These are phyloP conservation scores for Ormyrus rosae DNA, from an alignment of 2,888 invertebrate species.

Conservation along the genomic window DNA sequence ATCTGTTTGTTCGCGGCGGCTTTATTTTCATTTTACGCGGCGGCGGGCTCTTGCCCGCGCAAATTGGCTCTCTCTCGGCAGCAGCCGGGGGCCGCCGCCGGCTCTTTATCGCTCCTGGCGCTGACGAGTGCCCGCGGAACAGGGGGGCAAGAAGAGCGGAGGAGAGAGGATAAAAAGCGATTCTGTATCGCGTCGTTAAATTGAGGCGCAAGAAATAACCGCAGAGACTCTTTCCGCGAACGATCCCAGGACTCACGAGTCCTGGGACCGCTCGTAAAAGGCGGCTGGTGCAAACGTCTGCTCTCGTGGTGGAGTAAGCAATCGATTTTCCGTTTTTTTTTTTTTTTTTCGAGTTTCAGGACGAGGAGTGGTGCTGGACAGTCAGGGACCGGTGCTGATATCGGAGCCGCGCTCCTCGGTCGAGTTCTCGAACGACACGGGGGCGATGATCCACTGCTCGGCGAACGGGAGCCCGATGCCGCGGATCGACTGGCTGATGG, in stretches of 20 bases:
- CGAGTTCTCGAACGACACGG: constrained; percentile 87
- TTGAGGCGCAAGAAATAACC: constrained; percentile 7
- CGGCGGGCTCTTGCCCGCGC: constrained; percentile 14
- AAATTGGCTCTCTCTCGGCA: constrained; percentile 34
- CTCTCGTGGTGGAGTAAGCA: not conserved
- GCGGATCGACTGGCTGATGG: constrained; percentile 86
- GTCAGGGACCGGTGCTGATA: constrained; percentile 86
- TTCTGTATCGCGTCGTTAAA: constrained; percentile 26
- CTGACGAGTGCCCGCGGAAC: constrained; percentile 26
- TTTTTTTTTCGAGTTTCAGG: constrained; percentile 63
- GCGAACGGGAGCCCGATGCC: constrained; percentile 87
- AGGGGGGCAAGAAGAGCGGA: not conserved
- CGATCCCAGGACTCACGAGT: too few species aligned
- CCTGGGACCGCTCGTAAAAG: too few species aligned
- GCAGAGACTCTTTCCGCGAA: not conserved
- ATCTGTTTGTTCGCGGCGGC: constrained; percentile 2
- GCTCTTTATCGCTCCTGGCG: constrained; percentile 30
- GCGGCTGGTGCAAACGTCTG: not conserved
- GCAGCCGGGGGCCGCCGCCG: not conserved
- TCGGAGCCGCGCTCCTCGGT: constrained; percentile 87
- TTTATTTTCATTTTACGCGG: constrained; percentile 51
- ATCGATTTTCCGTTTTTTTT: too few species aligned
- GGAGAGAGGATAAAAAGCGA: constrained; percentile 18
- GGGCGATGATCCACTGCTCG: constrained; percentile 85
- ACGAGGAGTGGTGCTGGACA: constrained; percentile 74